phyloP scores from a whole-genome alignment of 1,140 invertebrate species.

The Drosophila obscura region DNA sequence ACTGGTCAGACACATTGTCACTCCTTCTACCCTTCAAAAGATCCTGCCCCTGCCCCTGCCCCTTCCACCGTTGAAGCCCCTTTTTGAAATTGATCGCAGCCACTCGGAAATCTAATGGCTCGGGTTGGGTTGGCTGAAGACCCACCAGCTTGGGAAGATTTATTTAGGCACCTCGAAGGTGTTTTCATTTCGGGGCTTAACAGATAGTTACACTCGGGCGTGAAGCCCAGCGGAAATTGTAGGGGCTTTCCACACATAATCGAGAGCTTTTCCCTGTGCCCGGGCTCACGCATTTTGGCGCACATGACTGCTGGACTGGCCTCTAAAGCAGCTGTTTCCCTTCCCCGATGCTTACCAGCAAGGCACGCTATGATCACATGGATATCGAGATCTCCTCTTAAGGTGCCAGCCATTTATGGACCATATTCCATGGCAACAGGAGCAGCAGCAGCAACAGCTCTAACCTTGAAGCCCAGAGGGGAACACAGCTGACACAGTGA shows the following conservation, averaged over 20 bases:
- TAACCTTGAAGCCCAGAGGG: slow-evolving; percentile 51
- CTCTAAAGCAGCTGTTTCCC: slow-evolving; percentile 36
- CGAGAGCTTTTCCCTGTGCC: too few species aligned
- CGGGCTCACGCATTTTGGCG: too few species aligned
- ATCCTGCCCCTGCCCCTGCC: slow-evolving; percentile 5
- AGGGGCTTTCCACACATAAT: background rate
- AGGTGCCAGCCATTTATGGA: slow-evolving; percentile 20
- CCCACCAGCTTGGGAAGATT: slow-evolving; percentile 61
- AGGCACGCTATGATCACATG: background rate
- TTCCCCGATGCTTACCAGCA: background rate
- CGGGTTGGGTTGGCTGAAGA: slow-evolving; percentile 36
- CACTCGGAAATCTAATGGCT: slow-evolving; percentile 65
- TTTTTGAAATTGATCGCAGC: slow-evolving; percentile 75
- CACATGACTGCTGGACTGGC: too few species aligned
- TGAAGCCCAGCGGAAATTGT: slow-evolving; percentile 40
- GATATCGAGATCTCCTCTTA: slow-evolving; percentile 3
- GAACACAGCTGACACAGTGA: slow-evolving; percentile 24
- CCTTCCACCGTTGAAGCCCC: background rate
- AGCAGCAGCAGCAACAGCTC: slow-evolving; percentile 5
- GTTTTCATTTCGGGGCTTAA: slow-evolving; percentile 43
- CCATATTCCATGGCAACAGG: background rate
- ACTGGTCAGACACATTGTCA: slow-evolving; percentile 64
- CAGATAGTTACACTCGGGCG: slow-evolving; percentile 36
- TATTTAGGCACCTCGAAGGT: slow-evolving; percentile 59
- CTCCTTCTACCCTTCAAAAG: slow-evolving; percentile 54